Evolutionary conservation across 2,888 invertebrate genomes (phyloP), one percentile per base, ranked within the genome.

Genomic region (Paralinhomoeus sp.): DNA sequence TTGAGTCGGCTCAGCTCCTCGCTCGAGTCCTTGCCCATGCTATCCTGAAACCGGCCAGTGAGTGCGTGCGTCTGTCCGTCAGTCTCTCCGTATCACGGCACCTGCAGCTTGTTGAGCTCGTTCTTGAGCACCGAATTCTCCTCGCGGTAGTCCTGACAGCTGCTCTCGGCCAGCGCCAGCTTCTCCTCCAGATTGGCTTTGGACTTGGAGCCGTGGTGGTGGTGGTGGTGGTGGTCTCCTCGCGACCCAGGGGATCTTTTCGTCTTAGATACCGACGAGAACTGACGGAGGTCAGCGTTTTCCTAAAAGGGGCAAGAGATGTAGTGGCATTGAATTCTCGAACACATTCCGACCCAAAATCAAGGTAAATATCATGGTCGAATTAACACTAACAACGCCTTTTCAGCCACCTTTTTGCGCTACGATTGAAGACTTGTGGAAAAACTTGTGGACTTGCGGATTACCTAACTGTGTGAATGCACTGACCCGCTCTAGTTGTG

Each of bases 51-150:
- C 42, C 38, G 34, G 36, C 42, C 55, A 7, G 46, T 47, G 24
- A 50, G 50, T 27, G 21, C 17, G 13, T 23, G 24, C 24, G 23
- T 35, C 37, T 27, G 36, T 3, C 20, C 17, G 17, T 12, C 3
- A 22, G 7, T 5, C 5, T 37, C 18, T 9, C 5, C 7, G 7
- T 9, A 37, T 9, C 37, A 37, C 20, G 7, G 37, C 20, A 63
- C 55, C 47, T 61, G 53, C 31, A 82, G 59, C 56, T 83, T 81
- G 57, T 74, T 74, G 36, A 82, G 73, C 61, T 71, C 73, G 39
- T 75, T 64, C 38, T 73, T 67, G 9, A 81, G 67, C 55, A 74
- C 74, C 57, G 75, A 75, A 60, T 80, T 82, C 54, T 82, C 81
- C 58, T 81, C 80, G 51, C 67, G 53, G 42, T 42, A 49, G 15